Conservation (phyloP, 2,113 vertebrate genomes). For the Strix uralensis region DNA sequence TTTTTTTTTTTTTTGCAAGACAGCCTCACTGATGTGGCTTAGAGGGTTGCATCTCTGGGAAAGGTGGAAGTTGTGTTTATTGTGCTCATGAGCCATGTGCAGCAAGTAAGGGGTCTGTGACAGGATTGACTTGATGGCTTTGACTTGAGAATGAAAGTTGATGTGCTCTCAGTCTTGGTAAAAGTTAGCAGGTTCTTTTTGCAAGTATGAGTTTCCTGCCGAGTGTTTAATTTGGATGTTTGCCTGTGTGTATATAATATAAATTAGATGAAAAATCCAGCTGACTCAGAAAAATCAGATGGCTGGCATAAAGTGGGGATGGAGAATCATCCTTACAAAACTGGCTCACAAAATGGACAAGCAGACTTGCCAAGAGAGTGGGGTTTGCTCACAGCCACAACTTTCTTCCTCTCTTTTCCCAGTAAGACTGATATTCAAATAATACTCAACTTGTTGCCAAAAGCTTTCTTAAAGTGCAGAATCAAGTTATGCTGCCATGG, state of each 20-base stretch:
- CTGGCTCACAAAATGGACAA: not conserved
- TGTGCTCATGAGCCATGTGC: accelerated
- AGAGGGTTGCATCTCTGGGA: not conserved
- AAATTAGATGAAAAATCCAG: slow-evolving; percentile 1
- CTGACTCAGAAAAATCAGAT: not conserved
- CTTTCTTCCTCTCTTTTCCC: not conserved
- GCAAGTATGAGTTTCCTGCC: not conserved
- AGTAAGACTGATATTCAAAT: not conserved
- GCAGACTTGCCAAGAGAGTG: accelerated
- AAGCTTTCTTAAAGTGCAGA: not conserved
- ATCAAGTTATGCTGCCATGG: not conserved
- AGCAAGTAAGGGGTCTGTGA: not conserved
- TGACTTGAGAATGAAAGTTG: not conserved
- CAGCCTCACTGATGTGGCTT: accelerated
- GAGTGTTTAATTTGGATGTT: slow-evolving; percentile 8
- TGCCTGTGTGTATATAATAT: not conserved
- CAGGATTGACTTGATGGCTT: not conserved
- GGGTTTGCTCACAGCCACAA: not conserved
- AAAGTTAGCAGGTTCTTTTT: not conserved
- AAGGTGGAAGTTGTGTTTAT: not conserved
- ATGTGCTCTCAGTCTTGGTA: not conserved
- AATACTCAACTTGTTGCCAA: not conserved
- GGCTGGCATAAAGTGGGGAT: not conserved
- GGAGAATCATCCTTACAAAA: not conserved
- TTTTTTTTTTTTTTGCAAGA: not conserved